Base-by-base conservation (phyloP, 2,113 vertebrate species). In the Chamaetylas fuelleborni region DNA sequence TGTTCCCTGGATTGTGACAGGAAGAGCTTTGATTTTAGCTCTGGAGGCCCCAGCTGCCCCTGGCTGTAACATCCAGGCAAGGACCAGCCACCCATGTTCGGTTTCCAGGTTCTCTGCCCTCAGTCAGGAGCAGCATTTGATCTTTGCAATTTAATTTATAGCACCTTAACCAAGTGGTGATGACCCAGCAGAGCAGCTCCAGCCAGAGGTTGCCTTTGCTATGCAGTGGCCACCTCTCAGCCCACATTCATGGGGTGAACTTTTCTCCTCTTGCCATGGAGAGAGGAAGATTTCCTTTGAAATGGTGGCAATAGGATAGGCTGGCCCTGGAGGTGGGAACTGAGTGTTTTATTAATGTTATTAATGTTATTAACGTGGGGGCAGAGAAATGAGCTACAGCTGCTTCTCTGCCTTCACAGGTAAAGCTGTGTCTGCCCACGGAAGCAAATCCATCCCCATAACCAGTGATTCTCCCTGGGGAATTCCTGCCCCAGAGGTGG, bases 81-180 rank as follows among this genome's bases (percentile, higher is more conserved):
- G 48, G 24, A 9, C 16, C 57, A 58, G 9, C 6, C 22, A 19
- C 34, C 0, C 0, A 17, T 0, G 0, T 22, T 60, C 1, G 0
- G 5, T 17, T 54, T 89, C 36, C 53, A 58, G n/a, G 19, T 60
- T 73, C 38, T 88, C 47, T 71, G 51, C 13, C 33, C 56, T 66
- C 62, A 40, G 8, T 19, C 13, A 34, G 29, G 11, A 86, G 54
- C 76, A 83, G 14, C 10, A 8, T 64, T 80, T 70, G 19, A 31
- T 36, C 42, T 57, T 71, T 74, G n/a, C 24, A 50, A 12, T 78
- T 83, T 15, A 17, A 60, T 89, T 81, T 60, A 8, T 4, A 48
- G 19, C 43, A 8, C 53, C 43, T 70, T 43, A 48, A 74, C 19
- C 1, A 1, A 42, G 54, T 13, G 43, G 20, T 10, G 42, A 9